phyloP scores from a whole-genome alignment of 2,113 vertebrate genomes.

The Ptilonorhynchus violaceus region DNA sequence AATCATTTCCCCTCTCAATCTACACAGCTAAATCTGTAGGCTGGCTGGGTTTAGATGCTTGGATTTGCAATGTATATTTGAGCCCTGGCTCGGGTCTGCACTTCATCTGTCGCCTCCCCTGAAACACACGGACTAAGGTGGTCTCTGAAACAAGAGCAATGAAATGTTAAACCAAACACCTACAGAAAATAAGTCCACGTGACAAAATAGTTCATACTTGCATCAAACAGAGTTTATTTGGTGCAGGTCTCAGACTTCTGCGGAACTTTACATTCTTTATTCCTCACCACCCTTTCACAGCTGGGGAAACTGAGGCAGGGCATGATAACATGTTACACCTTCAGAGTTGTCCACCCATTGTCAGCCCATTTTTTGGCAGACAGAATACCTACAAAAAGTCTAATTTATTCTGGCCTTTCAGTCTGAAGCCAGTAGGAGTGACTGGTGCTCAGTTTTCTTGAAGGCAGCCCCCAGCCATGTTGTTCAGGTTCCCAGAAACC shows the following conservation, averaged over 20 bases:
- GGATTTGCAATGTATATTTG: not conserved
- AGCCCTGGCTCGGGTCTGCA: not conserved
- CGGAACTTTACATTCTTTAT: not conserved
- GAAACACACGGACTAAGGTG: not conserved
- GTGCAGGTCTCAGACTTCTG: not conserved
- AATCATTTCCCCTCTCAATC: not conserved
- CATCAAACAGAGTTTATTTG: not conserved
- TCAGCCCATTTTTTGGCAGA: not conserved
- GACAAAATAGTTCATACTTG: not conserved
- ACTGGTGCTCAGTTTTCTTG: not conserved
- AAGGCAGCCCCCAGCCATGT: not conserved
- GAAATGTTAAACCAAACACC: not conserved
- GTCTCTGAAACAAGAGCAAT: not conserved
- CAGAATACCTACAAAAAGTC: not conserved
- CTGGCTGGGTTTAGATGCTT: not conserved
- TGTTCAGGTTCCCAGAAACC: not conserved
- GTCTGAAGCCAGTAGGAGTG: not conserved
- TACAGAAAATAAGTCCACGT: not conserved
- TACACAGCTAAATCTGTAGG: not conserved
- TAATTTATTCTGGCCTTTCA: not conserved
- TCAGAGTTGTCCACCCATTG: not conserved
- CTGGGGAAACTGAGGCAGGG: not conserved
- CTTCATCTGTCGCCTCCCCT: not conserved
- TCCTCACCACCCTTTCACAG: not conserved
- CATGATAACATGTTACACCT: fast-evolving